phyloP scores from a whole-genome alignment of 2,888 invertebrate species.

The Eulithis prunata region DNA sequence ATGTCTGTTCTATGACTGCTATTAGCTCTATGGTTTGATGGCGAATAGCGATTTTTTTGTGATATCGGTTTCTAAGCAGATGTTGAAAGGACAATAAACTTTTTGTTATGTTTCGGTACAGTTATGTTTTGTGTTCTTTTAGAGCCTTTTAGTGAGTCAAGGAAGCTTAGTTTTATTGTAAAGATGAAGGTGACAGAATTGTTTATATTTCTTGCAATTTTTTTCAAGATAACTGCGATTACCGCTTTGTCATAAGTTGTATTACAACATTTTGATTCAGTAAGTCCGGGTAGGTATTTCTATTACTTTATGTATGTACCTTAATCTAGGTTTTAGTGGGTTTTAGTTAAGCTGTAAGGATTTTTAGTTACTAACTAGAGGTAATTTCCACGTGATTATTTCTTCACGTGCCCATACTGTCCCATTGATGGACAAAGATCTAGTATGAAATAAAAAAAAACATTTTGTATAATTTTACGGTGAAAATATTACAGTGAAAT shows the following conservation, averaged over 20 bases:
- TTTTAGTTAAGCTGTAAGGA: too few species aligned
- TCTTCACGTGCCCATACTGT: too few species aligned
- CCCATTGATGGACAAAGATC: too few species aligned
- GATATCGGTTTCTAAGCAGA: constrained; percentile 33
- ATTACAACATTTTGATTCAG: too few species aligned
- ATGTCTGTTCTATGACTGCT: constrained; percentile 24
- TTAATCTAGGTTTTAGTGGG: too few species aligned
- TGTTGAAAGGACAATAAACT: constrained; percentile 24
- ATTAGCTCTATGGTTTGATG: constrained; percentile 46
- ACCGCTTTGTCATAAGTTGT: too few species aligned
- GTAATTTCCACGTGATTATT: too few species aligned
- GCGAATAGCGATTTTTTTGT: constrained; percentile 45
- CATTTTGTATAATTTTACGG: background rate
- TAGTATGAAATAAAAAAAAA: background rate
- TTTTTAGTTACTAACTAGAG: too few species aligned
- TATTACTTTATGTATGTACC: too few species aligned
- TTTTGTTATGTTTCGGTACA: constrained; percentile 16
- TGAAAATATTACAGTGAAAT: constrained; percentile 19
- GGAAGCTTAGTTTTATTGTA: background rate
- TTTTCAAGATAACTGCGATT: too few species aligned
- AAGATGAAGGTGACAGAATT: constrained; percentile 2
- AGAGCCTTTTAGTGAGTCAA: constrained; percentile 9
- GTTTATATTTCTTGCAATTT: background rate
- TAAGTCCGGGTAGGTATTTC: too few species aligned
- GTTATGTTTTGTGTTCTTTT: constrained; percentile 27